Conservation (phyloP, 2,113 vertebrate genomes). For the Podilymbus podiceps region DNA sequence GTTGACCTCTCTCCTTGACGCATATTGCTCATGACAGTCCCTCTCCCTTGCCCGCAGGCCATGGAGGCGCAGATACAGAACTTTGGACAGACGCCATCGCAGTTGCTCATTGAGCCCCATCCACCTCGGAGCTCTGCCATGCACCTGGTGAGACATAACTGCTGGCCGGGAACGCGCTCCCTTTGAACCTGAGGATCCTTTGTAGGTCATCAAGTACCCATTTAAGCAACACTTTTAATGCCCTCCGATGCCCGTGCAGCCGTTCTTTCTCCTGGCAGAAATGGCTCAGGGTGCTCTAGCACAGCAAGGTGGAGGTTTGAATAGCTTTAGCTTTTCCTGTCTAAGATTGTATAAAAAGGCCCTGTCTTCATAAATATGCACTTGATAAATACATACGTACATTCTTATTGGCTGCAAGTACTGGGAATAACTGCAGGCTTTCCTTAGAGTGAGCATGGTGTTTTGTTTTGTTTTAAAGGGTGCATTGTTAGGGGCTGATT, state of each 20-base stretch:
- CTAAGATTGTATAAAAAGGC: not conserved
- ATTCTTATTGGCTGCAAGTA: not conserved
- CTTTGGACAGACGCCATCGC: constrained; percentile 99
- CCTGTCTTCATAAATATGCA: not conserved
- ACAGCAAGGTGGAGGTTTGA: not conserved
- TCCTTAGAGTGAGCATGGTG: not conserved
- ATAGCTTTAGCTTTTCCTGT: not conserved
- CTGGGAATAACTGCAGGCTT: not conserved
- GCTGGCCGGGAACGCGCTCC: constrained; percentile 69
- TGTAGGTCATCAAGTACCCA: constrained; percentile 24
- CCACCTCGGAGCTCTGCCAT: constrained; percentile 98
- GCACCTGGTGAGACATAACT: constrained; percentile 93
- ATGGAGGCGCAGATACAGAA: constrained; percentile 97
- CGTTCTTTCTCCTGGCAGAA: not conserved
- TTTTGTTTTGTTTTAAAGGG: constrained; percentile 1
- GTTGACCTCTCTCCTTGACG: constrained; percentile 91
- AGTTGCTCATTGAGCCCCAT: constrained; percentile 99
- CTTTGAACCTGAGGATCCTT: constrained; percentile 11
- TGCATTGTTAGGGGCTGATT: not conserved
- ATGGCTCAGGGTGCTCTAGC: not conserved
- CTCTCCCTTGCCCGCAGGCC: constrained; percentile 87
- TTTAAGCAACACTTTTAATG: constrained; percentile 36
- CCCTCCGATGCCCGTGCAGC: not conserved
- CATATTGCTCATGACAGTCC: constrained; percentile 89
- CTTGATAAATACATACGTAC: not conserved